Conservation (phyloP, 2,113 vertebrate genomes). For the Lichenostomus cassidix region DNA sequence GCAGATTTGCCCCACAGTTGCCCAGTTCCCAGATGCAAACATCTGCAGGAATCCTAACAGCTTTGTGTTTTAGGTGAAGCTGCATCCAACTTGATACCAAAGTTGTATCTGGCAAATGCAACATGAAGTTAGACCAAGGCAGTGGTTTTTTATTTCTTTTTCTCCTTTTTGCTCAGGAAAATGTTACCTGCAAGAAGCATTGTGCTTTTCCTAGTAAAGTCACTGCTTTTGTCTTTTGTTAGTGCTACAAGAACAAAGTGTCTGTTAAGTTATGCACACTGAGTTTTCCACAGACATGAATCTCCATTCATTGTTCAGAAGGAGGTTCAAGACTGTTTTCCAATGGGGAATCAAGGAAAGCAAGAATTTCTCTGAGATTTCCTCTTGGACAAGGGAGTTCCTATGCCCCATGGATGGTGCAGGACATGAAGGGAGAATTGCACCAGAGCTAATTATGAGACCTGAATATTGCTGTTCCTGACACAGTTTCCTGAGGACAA, state of each 20-base stretch:
- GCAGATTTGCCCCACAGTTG: not conserved
- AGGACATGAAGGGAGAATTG: not conserved
- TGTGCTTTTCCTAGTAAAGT: not conserved
- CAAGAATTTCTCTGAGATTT: not conserved
- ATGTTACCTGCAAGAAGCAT: not conserved
- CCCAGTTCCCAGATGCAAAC: not conserved
- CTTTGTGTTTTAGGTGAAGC: not conserved
- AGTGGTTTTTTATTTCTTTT: not conserved
- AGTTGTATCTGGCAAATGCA: not conserved
- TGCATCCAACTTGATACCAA: not conserved
- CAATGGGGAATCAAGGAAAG: not conserved
- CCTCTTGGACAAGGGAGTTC: not conserved
- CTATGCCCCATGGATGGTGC: accelerated
- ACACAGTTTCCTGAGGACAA: accelerated
- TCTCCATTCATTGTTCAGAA: not conserved
- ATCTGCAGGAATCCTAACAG: not conserved
- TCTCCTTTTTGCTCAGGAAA: not conserved
- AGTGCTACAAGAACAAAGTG: accelerated
- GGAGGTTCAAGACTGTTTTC: not conserved
- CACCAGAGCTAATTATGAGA: not conserved
- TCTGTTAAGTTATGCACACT: not conserved
- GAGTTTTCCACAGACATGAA: not conserved
- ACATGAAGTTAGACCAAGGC: not conserved
- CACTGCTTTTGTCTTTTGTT: not conserved
- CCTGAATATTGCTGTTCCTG: not conserved